Evolutionary conservation across 1,140 invertebrate species (phyloP).

Genomic region (Meloidogyne floridensis): DNA sequence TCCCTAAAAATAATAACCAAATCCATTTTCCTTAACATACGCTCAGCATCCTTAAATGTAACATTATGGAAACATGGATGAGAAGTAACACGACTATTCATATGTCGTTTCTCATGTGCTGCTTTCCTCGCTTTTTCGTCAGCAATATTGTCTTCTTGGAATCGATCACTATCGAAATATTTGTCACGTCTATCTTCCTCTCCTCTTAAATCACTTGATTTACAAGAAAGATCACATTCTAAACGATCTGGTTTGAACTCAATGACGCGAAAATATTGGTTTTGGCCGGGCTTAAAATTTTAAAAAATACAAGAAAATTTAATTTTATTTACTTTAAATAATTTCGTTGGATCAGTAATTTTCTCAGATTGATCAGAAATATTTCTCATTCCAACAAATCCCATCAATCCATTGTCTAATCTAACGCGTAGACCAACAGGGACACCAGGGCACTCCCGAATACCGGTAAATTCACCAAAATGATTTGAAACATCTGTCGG

Average conservation of each 20-base stretch:
- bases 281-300: conserved; percentile 74
- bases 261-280: conserved; percentile 87
- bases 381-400: conserved; percentile 92
- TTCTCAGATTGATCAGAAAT: conserved; percentile 67
- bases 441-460: conserved; percentile 88
- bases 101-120: conserved; percentile 36
- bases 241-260: conserved; percentile 95
- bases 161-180: conserved; percentile 85
- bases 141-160: conserved; percentile 73
- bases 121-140: conserved; percentile 29
- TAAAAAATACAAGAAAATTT: neutral
- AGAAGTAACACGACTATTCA: conserved; percentile 89
- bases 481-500: neutral
- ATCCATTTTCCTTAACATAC: conserved; percentile 84
- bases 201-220: conserved; percentile 87
- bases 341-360: conserved; percentile 86
- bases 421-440: conserved; percentile 85
- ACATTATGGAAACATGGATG: conserved; percentile 98
- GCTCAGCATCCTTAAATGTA: conserved; percentile 86
- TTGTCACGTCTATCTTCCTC: conserved; percentile 84
- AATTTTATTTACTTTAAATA: conserved; percentile 73
- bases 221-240: conserved; percentile 87
- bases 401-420: conserved; percentile 88
- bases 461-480: conserved; percentile 79
- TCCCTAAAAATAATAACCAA: conserved; percentile 45